Conservation (phyloP, 2,113 vertebrate genomes). For the Daboia siamensis region DNA sequence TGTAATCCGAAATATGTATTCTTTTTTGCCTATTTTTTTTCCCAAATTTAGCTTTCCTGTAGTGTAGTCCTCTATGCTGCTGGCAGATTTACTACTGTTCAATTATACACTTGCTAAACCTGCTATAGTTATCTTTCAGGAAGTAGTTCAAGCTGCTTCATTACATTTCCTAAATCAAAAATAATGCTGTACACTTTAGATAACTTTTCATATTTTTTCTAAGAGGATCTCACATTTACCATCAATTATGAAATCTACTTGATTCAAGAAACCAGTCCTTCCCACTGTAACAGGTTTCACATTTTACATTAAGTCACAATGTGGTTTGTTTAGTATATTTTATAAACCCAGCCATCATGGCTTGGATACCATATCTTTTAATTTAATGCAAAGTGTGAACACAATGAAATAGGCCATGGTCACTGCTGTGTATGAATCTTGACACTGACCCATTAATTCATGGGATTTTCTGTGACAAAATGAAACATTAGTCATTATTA, state of each 20-base stretch:
- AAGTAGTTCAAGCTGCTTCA: neutral
- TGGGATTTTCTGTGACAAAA: neutral
- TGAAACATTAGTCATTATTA: neutral
- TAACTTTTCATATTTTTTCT: neutral
- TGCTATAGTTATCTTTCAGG: neutral
- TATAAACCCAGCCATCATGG: neutral
- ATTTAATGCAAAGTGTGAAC: neutral
- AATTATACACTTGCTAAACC: neutral
- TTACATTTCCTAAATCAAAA: neutral
- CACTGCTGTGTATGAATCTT: neutral
- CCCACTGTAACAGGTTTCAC: neutral
- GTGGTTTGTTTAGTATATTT: neutral
- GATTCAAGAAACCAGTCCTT: neutral
- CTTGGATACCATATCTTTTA: neutral
- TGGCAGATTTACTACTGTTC: neutral
- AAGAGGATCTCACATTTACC: neutral
- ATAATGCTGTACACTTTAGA: neutral
- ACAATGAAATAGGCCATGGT: neutral
- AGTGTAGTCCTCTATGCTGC: neutral
- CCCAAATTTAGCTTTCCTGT: neutral
- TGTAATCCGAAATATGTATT: neutral
- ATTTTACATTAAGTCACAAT: neutral
- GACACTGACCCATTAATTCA: neutral
- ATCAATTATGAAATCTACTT: neutral
- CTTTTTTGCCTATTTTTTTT: neutral